These are phyloP conservation scores for Micropoecilia bifurca DNA, from an alignment of 2,797 vertebrate species.

Conservation along the genomic window DNA sequence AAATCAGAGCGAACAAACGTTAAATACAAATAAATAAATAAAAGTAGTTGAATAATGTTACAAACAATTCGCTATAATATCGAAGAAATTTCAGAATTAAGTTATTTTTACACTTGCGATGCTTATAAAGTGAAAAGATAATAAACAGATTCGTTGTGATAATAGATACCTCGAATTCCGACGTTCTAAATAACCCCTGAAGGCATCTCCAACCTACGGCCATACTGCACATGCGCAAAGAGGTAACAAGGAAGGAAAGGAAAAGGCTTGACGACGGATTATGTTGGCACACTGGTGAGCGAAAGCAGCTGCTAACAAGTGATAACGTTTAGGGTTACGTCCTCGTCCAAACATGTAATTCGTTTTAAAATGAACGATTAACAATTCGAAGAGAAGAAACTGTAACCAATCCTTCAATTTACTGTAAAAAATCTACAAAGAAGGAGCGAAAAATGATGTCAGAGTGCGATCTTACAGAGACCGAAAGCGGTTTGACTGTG, in stretches of 20 bases:
- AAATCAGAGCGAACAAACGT: neutral
- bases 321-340: neutral
- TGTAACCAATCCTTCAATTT: constrained; percentile 13
- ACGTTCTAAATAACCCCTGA: constrained; percentile 33
- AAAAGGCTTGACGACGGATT: constrained; percentile 43
- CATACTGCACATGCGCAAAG: constrained; percentile 62
- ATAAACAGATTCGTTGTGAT: neutral
- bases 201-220: constrained; percentile 35
- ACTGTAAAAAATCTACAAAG: constrained; percentile 13
- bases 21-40: too few relatives aligned
- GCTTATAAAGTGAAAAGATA: neutral
- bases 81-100: neutral
- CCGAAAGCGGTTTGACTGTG: constrained; percentile 51
- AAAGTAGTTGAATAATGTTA: neutral
- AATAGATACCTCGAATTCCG: neutral
- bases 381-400: neutral
- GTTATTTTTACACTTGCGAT: neutral
- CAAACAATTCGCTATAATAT: neutral
- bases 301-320: constrained; percentile 26
- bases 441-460: constrained; percentile 76
- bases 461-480: constrained; percentile 79
- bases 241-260: constrained; percentile 70
- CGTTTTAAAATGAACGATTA: constrained; percentile 43
- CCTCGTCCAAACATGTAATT: neutral
- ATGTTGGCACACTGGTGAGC: constrained; percentile 57